Conservation (phyloP, 2,888 invertebrate genomes). For the Aricia artaxerxes region DNA sequence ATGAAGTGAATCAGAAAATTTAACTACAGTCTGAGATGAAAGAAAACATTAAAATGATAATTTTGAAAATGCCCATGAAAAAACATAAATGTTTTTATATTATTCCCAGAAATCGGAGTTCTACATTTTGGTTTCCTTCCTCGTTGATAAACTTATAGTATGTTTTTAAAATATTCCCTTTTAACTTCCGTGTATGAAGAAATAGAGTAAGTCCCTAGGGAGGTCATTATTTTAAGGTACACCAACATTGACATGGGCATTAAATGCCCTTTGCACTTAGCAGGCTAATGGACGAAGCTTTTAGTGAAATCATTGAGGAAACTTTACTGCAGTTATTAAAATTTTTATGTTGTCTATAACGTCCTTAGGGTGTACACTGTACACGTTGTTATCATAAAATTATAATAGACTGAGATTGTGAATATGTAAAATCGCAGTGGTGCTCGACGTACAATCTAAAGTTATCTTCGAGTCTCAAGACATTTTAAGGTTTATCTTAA, state of each 20-base stretch:
- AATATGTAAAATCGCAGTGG: background rate
- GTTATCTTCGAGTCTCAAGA: background rate
- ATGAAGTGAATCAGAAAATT: too few species aligned
- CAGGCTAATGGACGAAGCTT: slow-evolving; percentile 24
- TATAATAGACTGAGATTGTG: background rate
- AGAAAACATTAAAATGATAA: too few species aligned
- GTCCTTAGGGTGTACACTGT: background rate
- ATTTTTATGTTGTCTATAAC: slow-evolving; percentile 1
- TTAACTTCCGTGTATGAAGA: background rate
- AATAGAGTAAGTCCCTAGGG: background rate
- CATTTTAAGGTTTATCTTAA: background rate
- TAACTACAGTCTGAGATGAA: background rate
- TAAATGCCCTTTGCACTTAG: slow-evolving; percentile 28
- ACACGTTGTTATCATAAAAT: background rate
- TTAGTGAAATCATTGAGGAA: slow-evolving; percentile 12
- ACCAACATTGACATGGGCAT: slow-evolving; percentile 26
- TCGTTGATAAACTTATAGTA: background rate
- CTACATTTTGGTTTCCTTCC: too few species aligned
- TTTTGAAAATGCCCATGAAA: background rate
- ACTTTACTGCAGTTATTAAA: slow-evolving; percentile 11
- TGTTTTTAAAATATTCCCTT: background rate
- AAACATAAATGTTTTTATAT: background rate
- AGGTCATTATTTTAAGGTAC: slow-evolving; percentile 18
- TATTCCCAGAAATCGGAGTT: too few species aligned
- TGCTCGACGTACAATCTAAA: background rate